Percentiles rank a stretch among this genome's conserved stretches.
Evolutionary conservation across 1,140 invertebrate species (phyloP).

Genomic region (Aphelinus atriplicis): DNA sequence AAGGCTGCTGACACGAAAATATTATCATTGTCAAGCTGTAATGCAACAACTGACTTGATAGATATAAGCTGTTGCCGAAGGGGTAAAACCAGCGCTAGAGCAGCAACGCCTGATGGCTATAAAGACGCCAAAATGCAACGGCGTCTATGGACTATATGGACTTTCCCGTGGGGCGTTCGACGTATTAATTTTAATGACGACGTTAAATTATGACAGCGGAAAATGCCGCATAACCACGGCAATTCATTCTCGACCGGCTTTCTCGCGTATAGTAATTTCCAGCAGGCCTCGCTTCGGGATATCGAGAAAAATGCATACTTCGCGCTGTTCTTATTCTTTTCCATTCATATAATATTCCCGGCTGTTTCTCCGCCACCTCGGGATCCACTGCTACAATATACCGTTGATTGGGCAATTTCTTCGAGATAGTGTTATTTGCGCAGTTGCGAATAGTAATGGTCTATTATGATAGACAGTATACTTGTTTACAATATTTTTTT

Average conservation of each 20-base stretch:
- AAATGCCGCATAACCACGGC: not conserved
- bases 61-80: conserved; percentile 20
- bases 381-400: conserved; percentile 3
- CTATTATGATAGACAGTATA: too few relatives aligned
- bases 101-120: not conserved
- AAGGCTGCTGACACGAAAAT: too few relatives aligned
- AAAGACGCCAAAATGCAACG: conserved; percentile 5
- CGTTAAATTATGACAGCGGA: conserved; percentile 27
- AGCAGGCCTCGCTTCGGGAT: not conserved
- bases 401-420: conserved; percentile 20
- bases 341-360: not conserved
- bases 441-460: not conserved
- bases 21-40: too few relatives aligned
- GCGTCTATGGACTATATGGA: not conserved
- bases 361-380: conserved; percentile 1
- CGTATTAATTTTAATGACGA: conserved; percentile 38
- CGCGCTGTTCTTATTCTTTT: not conserved
- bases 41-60: not conserved
- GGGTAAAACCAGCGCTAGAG: conserved; percentile 2
- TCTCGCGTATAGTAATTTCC: conserved; percentile 18
- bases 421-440: not conserved
- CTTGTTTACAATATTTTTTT: too few relatives aligned
- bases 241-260: conserved; percentile 19
- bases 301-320: conserved; percentile 21
- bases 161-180: conserved; percentile 11